Conservation (phyloP, 2,113 vertebrate species). For the Campylomormyrus numenius region DNA sequence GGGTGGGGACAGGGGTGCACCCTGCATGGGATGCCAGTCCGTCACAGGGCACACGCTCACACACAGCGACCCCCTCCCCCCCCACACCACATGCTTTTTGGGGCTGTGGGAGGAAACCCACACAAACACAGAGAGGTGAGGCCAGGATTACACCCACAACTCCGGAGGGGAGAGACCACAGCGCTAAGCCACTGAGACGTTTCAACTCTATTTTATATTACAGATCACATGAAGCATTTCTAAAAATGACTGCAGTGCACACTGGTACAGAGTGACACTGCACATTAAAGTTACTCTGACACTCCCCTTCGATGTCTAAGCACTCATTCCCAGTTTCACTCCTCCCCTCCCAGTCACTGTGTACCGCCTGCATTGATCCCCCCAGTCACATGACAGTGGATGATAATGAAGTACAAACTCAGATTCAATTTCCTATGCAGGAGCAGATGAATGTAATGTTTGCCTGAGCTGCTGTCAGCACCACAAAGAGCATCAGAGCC, state of each 20-base stretch:
- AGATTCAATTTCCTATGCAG: not conserved
- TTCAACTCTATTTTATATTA: not conserved
- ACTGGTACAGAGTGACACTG: not conserved
- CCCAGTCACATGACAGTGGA: not conserved
- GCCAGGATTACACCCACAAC: not conserved
- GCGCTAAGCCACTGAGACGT: not conserved
- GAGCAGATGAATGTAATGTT: not conserved
- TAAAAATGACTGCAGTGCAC: not conserved
- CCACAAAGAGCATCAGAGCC: not conserved
- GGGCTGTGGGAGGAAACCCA: not conserved
- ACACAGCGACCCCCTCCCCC: not conserved
- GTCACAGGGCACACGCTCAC: not conserved
- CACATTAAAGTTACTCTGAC: not conserved
- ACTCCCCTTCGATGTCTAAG: not conserved
- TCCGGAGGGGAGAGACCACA: not conserved
- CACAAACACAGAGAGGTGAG: not conserved
- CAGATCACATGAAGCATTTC: not conserved
- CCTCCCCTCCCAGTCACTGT: not conserved
- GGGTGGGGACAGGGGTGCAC: not conserved
- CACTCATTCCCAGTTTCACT: not conserved
- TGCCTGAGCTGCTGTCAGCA: not conserved
- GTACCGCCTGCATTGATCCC: not conserved
- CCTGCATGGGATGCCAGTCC: not conserved
- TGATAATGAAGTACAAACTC: conserved; percentile 13
- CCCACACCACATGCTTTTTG: not conserved